A percentile compares a stretch with the other conserved stretches of the same genome.
phyloP scores from a whole-genome alignment of 2,888 invertebrate genomes.

The Schizotus pectinicornis region DNA sequence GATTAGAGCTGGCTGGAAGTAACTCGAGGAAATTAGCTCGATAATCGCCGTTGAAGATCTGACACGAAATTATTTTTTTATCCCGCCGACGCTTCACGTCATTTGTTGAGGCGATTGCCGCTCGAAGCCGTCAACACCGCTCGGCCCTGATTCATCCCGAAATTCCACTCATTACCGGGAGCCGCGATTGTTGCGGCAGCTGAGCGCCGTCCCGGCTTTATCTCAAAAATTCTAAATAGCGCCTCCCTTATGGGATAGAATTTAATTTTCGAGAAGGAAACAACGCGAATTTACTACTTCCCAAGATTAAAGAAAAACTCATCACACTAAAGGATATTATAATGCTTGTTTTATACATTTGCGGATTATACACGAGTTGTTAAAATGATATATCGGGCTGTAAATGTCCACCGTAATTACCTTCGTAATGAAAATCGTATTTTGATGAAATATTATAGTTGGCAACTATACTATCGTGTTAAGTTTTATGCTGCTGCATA shows the following conservation, averaged over 20 bases:
- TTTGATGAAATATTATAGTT: constrained; percentile 31
- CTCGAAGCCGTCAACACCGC: no score
- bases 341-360: constrained; percentile 57
- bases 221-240: constrained; percentile 17
- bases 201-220: no score
- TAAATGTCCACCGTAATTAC: constrained; percentile 51
- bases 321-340: constrained; percentile 56
- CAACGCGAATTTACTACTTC: constrained; percentile 56
- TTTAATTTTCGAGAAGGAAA: constrained; percentile 56
- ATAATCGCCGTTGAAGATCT: constrained; percentile 29
- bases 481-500: constrained; percentile 6
- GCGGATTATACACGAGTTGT: constrained; percentile 52
- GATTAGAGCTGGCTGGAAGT: constrained; percentile 30
- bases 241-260: constrained; percentile 34
- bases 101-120: constrained; percentile 2
- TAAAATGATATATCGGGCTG: constrained; percentile 49
- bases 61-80: constrained; percentile 29
- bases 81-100: constrained; percentile 7
- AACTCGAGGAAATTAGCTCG: constrained; percentile 31
- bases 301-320: constrained; percentile 58
- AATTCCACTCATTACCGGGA: no score
- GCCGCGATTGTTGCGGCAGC: no score
- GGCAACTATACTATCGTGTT: constrained; percentile 14
- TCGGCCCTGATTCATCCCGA: no score
- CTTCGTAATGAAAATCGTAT: constrained; percentile 37